These are phyloP conservation scores for Aeoliscus strigatus DNA, from an alignment of 2,797 vertebrate species.

Conservation along the genomic window DNA sequence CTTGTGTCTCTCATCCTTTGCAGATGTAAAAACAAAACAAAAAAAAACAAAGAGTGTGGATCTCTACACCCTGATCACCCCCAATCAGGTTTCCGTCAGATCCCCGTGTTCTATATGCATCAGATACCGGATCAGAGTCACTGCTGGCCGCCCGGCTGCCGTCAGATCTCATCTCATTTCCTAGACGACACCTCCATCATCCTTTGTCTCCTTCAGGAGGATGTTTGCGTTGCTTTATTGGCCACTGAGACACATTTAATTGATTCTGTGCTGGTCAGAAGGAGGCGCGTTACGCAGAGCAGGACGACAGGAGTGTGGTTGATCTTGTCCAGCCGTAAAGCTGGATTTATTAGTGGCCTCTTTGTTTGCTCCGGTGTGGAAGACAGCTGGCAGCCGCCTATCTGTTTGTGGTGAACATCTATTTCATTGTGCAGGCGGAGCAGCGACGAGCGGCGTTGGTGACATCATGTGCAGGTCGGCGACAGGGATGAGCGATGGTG, in stretches of 20 bases:
- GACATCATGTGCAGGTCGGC: slow-evolving; percentile 68
- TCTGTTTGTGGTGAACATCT: slow-evolving; percentile 72
- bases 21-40: slow-evolving; percentile 22
- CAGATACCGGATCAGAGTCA: slow-evolving; percentile 56
- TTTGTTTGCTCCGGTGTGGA: slow-evolving; percentile 75
- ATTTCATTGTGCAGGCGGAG: slow-evolving; percentile 66
- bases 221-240: slow-evolving; percentile 76
- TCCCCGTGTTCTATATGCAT: slow-evolving; percentile 37
- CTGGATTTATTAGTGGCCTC: slow-evolving; percentile 79
- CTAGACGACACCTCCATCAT: slow-evolving; percentile 65
- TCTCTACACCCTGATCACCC: slow-evolving; percentile 24
- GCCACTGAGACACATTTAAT: slow-evolving; percentile 71
- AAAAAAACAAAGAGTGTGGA: slow-evolving; percentile 9
- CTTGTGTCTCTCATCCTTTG: too few relatives aligned
- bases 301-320: slow-evolving; percentile 66
- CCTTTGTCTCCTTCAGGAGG: slow-evolving; percentile 65
- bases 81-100: slow-evolving; percentile 41
- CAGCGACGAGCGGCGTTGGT: slow-evolving; percentile 63
- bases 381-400: slow-evolving; percentile 78
- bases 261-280: slow-evolving; percentile 60
- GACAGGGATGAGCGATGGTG: slow-evolving; percentile 72
- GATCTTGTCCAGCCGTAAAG: slow-evolving; percentile 73
- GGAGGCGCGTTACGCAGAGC: slow-evolving; percentile 71
- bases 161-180: slow-evolving; percentile 64
- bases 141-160: slow-evolving; percentile 38